Conservation (phyloP, 2,113 vertebrate genomes). For the Anarrhichthys ocellatus region DNA sequence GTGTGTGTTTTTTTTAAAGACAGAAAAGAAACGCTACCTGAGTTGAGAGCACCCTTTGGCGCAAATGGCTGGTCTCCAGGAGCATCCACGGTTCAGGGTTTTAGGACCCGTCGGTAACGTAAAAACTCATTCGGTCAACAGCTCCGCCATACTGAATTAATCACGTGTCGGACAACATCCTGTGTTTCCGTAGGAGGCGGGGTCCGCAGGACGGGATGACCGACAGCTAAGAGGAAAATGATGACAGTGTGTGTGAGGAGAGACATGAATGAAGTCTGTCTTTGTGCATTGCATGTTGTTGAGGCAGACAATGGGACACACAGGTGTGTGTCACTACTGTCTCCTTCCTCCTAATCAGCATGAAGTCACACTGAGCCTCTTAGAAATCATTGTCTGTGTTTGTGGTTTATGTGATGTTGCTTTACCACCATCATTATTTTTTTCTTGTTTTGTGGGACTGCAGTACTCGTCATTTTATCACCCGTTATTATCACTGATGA, state of each 20-base stretch:
- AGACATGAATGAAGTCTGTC: background rate
- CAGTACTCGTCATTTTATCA: background rate
- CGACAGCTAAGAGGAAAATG: slow-evolving; percentile 39
- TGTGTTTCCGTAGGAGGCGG: slow-evolving; percentile 76
- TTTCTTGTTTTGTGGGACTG: background rate
- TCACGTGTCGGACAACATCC: slow-evolving; percentile 80
- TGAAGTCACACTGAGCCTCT: background rate
- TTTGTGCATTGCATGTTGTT: background rate
- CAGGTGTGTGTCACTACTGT: background rate
- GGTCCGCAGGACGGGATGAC: slow-evolving; percentile 39
- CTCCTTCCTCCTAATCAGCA: background rate
- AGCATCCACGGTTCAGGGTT: slow-evolving; percentile 50
- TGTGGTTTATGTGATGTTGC: background rate
- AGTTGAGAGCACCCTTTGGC: background rate
- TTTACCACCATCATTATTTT: background rate
- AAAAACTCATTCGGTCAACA: slow-evolving; percentile 54
- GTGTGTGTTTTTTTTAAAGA: too few relatives aligned
- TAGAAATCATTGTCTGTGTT: background rate
- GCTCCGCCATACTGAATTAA: slow-evolving; percentile 80
- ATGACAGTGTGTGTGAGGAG: background rate
- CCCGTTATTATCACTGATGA: background rate
- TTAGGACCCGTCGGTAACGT: slow-evolving; percentile 69
- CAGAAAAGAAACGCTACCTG: slow-evolving; percentile 37
- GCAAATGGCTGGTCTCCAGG: slow-evolving; percentile 8
- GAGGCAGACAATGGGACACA: background rate